A percentile compares a stretch with the other conserved stretches of the same genome.
These are phyloP conservation scores for Buathra laborator DNA, from an alignment of 2,888 invertebrate species.

Conservation along the genomic window DNA sequence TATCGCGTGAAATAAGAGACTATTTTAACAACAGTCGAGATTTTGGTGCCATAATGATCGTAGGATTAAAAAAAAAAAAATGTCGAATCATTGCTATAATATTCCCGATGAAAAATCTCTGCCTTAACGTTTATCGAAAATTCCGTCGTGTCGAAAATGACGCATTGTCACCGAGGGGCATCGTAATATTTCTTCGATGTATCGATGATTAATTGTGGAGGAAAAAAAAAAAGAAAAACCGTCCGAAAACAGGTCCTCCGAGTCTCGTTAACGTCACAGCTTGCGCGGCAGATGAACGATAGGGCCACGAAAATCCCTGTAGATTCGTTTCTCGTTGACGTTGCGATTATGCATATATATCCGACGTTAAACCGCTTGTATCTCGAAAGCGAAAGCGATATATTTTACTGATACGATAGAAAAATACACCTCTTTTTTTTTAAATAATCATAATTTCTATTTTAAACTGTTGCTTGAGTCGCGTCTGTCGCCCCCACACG, in stretches of 20 bases:
- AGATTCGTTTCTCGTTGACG: too few relatives aligned
- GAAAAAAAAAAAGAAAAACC: constrained; percentile 9
- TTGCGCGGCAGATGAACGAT: not conserved
- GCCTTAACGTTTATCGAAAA: not conserved
- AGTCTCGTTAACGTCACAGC: constrained; percentile 14
- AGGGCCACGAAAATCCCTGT: not conserved
- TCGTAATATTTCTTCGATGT: not conserved
- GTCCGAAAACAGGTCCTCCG: constrained; percentile 21
- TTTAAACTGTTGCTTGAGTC: not conserved
- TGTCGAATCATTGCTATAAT: not conserved
- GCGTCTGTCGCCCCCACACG: not conserved
- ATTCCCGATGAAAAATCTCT: not conserved
- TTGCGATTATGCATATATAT: too few relatives aligned
- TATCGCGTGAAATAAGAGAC: constrained; percentile 15
- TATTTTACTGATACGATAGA: not conserved
- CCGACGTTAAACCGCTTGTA: too few relatives aligned
- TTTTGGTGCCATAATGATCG: too few relatives aligned
- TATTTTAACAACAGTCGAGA: constrained; percentile 9
- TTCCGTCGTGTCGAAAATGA: constrained; percentile 4
- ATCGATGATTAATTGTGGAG: constrained; percentile 10
- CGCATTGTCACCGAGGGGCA: not conserved
- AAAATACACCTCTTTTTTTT: not conserved
- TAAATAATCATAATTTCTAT: not conserved
- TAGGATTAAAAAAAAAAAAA: too few relatives aligned
- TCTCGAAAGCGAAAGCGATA: not conserved